Evolutionary conservation across 2,113 vertebrate genomes (phyloP).

Genomic region (Cygnus atratus): DNA sequence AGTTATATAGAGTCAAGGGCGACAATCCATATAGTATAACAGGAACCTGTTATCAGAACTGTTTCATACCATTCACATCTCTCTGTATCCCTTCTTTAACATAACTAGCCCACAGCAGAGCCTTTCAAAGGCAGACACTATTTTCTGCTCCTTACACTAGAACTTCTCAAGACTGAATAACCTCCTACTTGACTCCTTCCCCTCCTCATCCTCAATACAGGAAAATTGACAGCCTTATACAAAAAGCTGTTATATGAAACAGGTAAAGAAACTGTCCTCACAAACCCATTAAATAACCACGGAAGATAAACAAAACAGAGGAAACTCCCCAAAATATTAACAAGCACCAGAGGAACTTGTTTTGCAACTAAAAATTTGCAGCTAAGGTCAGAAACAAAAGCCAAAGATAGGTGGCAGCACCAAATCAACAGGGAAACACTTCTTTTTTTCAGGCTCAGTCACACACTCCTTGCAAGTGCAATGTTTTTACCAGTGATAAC

Average conservation of each 20-base stretch:
- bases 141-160: neutral
- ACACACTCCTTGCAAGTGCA: neutral
- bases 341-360: fast-evolving
- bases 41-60: neutral
- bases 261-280: neutral
- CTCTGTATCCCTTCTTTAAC: neutral
- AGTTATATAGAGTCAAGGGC: neutral
- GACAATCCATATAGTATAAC: neutral
- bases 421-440: neutral
- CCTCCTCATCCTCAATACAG: neutral
- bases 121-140: neutral
- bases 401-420: slow-evolving; percentile 15
- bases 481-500: slow-evolving; percentile 81
- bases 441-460: neutral
- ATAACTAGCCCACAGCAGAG: neutral
- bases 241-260: neutral
- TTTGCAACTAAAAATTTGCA: neutral
- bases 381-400: neutral
- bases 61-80: neutral
- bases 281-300: neutral
- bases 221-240: neutral
- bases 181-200: neutral
- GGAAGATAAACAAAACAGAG: neutral
- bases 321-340: neutral
- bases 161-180: neutral